Base-by-base conservation (phyloP, 2,797 vertebrate species). In the Amblyopsis hoosieri region DNA sequence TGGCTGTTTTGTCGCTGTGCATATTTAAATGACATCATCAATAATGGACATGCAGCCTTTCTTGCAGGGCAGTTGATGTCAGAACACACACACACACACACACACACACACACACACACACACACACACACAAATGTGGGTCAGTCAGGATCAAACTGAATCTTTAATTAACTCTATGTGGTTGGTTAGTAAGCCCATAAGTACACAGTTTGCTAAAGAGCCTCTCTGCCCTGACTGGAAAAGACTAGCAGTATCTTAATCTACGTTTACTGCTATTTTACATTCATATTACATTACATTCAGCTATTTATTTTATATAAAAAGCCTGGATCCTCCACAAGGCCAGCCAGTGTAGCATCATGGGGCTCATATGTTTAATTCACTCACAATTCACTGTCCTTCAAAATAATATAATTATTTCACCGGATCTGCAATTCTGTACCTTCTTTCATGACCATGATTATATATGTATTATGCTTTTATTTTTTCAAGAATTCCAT, bases 1-100 rank as follows among this genome's bases (percentile, higher is more conserved):
- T 56, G 53, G 17, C 73, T 79, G 73, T 87, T 90, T 88, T 91
- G 87, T 90, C 83, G 72, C 83, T 78, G 76, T 90, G 72, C 85
- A 92, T 91, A 86, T 90, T 91, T 90, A 78, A 89, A 89, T 87
- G 71, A 76, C 56, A 74, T 51, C 85, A 90, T 92, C 69, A 90
- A 89, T 90, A 89, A 90, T 91, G 60, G 72, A 89, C 74, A 61
- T 8, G 46, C 7, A 49, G 54, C 62, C 31, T 77, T 84, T 76
- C 73, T 75, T 63, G 79, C 61, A 71, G 74, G 37, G 62, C 14
- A 58, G 61, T 59, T 57, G 48, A 54, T 42, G 70, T 71, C 56
- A 51, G 61, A 50, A 53, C 19, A 42, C 54, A 42, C 51, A 42
- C n/a, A 67, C 33, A 57, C 49, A 54, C 48, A 46, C 42, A 54